A percentile compares a stretch with the other conserved stretches of the same genome.
Evolutionary conservation across 2,888 invertebrate species (phyloP).

Genomic region (Macrophya annulata): DNA sequence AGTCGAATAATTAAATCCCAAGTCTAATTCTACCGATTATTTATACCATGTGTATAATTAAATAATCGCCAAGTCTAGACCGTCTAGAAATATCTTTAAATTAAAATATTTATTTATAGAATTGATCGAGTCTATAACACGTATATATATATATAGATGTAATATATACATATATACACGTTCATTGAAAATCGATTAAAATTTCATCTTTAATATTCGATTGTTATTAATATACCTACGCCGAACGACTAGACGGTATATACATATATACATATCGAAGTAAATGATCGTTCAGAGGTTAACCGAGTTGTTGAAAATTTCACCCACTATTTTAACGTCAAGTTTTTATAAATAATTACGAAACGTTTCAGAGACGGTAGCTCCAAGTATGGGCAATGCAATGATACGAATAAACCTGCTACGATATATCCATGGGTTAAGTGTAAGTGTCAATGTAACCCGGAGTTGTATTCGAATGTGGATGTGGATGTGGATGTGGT

Average conservation of each 20-base stretch:
- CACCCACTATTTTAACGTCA: neutral
- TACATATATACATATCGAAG: no score
- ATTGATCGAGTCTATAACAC: neutral
- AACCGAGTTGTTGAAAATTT: neutral
- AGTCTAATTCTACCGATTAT: constrained; percentile 2
- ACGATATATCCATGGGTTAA: neutral
- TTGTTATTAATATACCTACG: no score
- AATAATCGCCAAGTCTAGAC: constrained; percentile 12
- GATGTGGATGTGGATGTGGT: neutral
- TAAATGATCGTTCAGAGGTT: no score
- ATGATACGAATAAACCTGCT: constrained; percentile 54
- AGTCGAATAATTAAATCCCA: neutral
- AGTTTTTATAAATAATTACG: constrained; percentile 28
- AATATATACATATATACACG: no score
- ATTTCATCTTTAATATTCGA: no score
- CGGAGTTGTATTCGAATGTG: neutral
- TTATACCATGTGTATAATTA: neutral
- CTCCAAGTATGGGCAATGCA: constrained; percentile 37
- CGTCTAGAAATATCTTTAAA: neutral
- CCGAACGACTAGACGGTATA: no score
- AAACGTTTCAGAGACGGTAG: neutral
- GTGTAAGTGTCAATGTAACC: constrained; percentile 42
- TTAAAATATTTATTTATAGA: constrained; percentile 2
- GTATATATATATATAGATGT: no score
- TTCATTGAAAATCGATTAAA: no score